These are phyloP conservation scores for Drosophila ironensis DNA, from an alignment of 1,140 invertebrate species.

Conservation along the genomic window DNA sequence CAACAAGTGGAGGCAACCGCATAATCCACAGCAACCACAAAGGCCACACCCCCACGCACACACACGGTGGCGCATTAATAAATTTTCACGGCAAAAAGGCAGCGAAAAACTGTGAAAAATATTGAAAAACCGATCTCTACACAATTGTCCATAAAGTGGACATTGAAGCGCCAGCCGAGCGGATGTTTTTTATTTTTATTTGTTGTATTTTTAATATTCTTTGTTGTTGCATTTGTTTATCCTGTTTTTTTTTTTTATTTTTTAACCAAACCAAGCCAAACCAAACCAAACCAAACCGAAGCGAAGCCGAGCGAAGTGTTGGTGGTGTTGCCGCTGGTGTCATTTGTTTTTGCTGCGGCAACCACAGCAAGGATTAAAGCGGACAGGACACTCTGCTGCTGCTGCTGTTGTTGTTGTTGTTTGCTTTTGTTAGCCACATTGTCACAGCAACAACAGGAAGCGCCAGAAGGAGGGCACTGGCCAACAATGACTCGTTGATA, in stretches of 20 bases:
- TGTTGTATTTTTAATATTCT: neutral
- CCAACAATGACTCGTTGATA: constrained; percentile 64
- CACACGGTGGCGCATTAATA: constrained; percentile 62
- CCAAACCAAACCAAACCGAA: too few relatives aligned
- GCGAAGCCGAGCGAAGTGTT: neutral
- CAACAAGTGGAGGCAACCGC: constrained; percentile 74
- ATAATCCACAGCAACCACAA: constrained; percentile 74
- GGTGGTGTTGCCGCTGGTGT: constrained; percentile 28
- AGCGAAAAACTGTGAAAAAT: constrained; percentile 48
- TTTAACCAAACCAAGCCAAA: too few relatives aligned
- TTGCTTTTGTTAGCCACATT: constrained; percentile 38
- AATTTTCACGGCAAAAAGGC: constrained; percentile 59
- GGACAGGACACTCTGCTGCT: constrained; percentile 46
- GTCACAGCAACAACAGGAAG: constrained; percentile 66
- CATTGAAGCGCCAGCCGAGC: too few relatives aligned
- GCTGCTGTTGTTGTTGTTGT: constrained; percentile 35
- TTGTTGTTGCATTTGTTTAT: constrained; percentile 20
- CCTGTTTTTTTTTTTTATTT: neutral
- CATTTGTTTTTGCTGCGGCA: constrained; percentile 39
- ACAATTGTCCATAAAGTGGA: constrained; percentile 58
- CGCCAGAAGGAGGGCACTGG: neutral
- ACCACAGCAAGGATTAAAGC: constrained; percentile 77
- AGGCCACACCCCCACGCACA: constrained; percentile 51
- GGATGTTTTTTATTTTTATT: neutral
- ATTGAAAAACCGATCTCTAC: constrained; percentile 77